phyloP scores from a whole-genome alignment of 2,797 vertebrate genomes.

The Clarias fuscus region DNA sequence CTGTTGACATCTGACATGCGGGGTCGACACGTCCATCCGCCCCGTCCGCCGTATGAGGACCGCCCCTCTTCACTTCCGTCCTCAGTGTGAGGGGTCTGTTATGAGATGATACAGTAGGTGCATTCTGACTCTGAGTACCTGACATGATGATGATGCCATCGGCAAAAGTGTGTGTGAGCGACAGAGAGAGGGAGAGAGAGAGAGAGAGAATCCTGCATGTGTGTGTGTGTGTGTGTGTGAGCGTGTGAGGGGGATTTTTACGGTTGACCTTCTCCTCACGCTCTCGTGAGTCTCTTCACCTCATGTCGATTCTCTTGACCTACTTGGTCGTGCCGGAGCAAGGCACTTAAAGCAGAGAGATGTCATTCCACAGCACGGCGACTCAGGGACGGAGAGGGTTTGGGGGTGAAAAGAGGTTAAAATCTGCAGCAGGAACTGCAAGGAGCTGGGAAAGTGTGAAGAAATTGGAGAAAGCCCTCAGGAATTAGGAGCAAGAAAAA shows the following conservation, averaged over 20 bases:
- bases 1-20: conserved; percentile 42
- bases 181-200: neutral
- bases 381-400: neutral
- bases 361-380: conserved; percentile 62
- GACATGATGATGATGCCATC: conserved; percentile 56
- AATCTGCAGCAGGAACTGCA: neutral
- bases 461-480: neutral
- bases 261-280: conserved; percentile 79
- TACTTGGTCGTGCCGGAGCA: conserved; percentile 77
- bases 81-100: neutral
- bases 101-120: conserved; percentile 41
- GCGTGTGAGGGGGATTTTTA: conserved; percentile 69
- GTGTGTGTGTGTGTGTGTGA: neutral
- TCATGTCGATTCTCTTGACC: conserved; percentile 79
- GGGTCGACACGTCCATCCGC: conserved; percentile 26
- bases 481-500: neutral
- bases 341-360: conserved; percentile 76
- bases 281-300: conserved; percentile 75
- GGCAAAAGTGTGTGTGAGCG: conserved; percentile 37
- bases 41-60: neutral
- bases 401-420: neutral
- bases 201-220: neutral
- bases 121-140: conserved; percentile 5
- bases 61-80: conserved; percentile 1
- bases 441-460: neutral